Base-by-base conservation (phyloP, 2,888 invertebrate species). In the Allacma fusca region DNA sequence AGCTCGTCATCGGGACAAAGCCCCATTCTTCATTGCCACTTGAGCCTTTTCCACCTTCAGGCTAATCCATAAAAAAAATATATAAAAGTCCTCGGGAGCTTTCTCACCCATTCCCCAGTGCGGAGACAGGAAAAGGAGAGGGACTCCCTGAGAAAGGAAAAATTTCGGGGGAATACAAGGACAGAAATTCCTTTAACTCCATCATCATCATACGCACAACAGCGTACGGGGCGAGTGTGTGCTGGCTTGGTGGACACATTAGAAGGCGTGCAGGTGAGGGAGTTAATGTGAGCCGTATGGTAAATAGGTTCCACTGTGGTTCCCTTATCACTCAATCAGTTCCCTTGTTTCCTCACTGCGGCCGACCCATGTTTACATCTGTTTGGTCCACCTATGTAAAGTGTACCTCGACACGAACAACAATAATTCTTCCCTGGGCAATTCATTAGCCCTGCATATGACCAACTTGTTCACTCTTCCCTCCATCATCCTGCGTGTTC, bases 331-430 rank as follows among this genome's bases (percentile, higher is more conserved):
- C 74, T 67, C 74, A 74, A 74, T 74, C 74, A 74, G 74, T 19
- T 21, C 50, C 24, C 24, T 9, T 44, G 43, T 70, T 43, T 44
- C 43, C 69, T 44, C 24, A 21, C 43, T 43, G 62, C 34, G 29
- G 64, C n/a, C 23, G 21, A 29, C 64, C 57, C 24, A 77, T 73
- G 50, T 78, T 71, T 75, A 59, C 69, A 75, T 67, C 64, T 72
- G 70, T 71, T 59, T 29, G 70, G 29, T 43, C 43, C 50, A 44
- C n/a, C 78, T 74, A 59, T 73, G 67, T 21, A 62, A 78, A 78
- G 65, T 75, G 72, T 70, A 34, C 34, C 57, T 19, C 34, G 70
- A 78, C 78, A 78, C 78, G 78, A 78, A 78, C 77, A 50, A 29
- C 70, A 65, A 75, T 78, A 69, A 78, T 71, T 75, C 75, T 70